Evolutionary conservation across 2,888 invertebrate genomes (phyloP), one percentile per base, ranked within the genome.

Genomic region (Entomobrya proxima): DNA sequence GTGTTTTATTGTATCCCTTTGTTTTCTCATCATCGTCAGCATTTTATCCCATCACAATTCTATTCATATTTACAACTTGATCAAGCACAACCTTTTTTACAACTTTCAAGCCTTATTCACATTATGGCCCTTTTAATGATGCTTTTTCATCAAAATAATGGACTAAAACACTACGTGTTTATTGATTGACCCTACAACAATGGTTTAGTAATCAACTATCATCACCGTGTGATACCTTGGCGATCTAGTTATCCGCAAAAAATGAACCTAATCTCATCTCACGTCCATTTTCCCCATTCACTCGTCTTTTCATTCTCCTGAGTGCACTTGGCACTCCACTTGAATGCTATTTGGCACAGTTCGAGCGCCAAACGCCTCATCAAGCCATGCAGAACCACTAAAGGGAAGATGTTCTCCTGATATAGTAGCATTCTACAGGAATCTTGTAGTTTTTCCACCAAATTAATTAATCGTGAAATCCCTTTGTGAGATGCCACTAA

Each of bases 381-480:
- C 52, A 40, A 44, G 3, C 7, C 11, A 0, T 11, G 35, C n/a
- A 67, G 9, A 67, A 67, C n/a, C n/a, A n/a, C n/a, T n/a, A n/a
- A n/a, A n/a, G n/a, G n/a, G n/a, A n/a, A n/a, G n/a, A n/a, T n/a
- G n/a, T n/a, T n/a, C n/a, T n/a, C n/a, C n/a, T n/a, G n/a, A n/a
- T n/a, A n/a, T n/a, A n/a, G n/a, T n/a, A n/a, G n/a, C n/a, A n/a
- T n/a, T n/a, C n/a, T 61, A 32, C 4, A 32, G 18, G 18, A 35
- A 1, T 3, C 30, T n/a, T 55, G 24, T n/a, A n/a, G 27, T 69
- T 27, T 69, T n/a, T 44, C 9, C 44, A 11, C 40, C 44, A 44
- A 69, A 69, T 69, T 69, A 69, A 69, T 69, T 69, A 69, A 69
- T 44, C 44, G 69, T 27, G 27, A 69, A 69, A 69, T 69, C 69